These are phyloP conservation scores for Ganaspis sp. DNA, from an alignment of 1,140 invertebrate genomes.

Conservation along the genomic window DNA sequence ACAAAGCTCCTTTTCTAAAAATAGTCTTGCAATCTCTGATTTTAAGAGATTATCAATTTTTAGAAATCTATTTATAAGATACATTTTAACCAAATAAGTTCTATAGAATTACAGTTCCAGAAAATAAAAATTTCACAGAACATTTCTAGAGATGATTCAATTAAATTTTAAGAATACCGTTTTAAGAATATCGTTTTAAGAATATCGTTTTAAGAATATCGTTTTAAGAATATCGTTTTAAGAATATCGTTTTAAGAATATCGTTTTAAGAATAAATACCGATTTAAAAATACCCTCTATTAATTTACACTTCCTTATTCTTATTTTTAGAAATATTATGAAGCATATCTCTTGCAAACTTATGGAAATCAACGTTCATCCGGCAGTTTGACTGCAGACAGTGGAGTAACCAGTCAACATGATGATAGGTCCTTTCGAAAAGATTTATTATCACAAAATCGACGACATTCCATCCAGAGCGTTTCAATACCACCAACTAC, in stretches of 20 bases:
- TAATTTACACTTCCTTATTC: neutral
- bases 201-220: too few relatives aligned
- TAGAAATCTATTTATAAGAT: conserved; percentile 22
- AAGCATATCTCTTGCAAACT: conserved; percentile 60
- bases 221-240: too few relatives aligned
- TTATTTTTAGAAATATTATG: conserved; percentile 70
- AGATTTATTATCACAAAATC: neutral
- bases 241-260: neutral
- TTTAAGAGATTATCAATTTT: neutral
- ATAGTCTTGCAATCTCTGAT: neutral
- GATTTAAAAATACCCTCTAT: neutral
- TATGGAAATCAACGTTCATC: conserved; percentile 49
- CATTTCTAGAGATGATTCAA: too few relatives aligned
- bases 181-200: too few relatives aligned
- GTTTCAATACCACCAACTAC: neutral
- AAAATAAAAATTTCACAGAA: too few relatives aligned
- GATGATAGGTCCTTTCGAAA: conserved; percentile 46
- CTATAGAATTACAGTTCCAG: too few relatives aligned
- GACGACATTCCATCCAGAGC: neutral
- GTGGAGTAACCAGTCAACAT: conserved; percentile 61
- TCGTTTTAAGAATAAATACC: too few relatives aligned
- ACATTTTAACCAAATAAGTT: too few relatives aligned
- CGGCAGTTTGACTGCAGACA: conserved; percentile 56
- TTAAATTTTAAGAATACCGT: too few relatives aligned
- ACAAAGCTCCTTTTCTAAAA: neutral